These are phyloP conservation scores for Erebia palarica DNA, from an alignment of 2,888 invertebrate species.

Conservation along the genomic window DNA sequence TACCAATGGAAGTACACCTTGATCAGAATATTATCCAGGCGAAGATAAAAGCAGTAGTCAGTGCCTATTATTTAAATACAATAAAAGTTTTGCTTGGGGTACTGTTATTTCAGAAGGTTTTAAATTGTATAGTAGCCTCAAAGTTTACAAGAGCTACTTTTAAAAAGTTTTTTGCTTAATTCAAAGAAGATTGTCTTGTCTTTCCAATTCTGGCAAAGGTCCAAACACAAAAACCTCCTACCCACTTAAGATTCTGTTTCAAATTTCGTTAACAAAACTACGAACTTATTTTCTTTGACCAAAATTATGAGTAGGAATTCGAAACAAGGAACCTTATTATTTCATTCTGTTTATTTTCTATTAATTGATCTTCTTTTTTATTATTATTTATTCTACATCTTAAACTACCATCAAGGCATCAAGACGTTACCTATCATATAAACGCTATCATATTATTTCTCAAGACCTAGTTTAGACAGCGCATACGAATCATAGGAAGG, in stretches of 20 bases:
- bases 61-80: not conserved
- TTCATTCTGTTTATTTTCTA: too few relatives aligned
- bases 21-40: too few relatives aligned
- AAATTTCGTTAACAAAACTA: slow-evolving; percentile 8
- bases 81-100: not conserved
- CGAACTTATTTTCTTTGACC: not conserved
- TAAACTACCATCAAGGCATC: too few relatives aligned
- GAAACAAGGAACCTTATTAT: not conserved
- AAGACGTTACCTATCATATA: too few relatives aligned
- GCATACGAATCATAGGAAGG: too few relatives aligned
- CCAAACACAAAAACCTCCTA: not conserved
- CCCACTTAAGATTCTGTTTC: slow-evolving; percentile 22
- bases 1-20: too few relatives aligned
- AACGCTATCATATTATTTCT: too few relatives aligned
- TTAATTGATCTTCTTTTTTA: too few relatives aligned
- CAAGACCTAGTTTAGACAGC: too few relatives aligned
- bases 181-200: slow-evolving; percentile 24
- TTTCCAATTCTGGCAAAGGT: slow-evolving; percentile 24
- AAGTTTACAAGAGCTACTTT: slow-evolving; percentile 12
- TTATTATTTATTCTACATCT: too few relatives aligned
- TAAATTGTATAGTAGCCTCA: slow-evolving; percentile 19
- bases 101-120: slow-evolving; percentile 4
- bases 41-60: not conserved
- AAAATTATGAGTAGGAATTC: not conserved
- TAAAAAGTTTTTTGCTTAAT: slow-evolving; percentile 25